Evolutionary conservation across 2,113 vertebrate species (phyloP).

Genomic region (Saccopteryx leptura): DNA sequence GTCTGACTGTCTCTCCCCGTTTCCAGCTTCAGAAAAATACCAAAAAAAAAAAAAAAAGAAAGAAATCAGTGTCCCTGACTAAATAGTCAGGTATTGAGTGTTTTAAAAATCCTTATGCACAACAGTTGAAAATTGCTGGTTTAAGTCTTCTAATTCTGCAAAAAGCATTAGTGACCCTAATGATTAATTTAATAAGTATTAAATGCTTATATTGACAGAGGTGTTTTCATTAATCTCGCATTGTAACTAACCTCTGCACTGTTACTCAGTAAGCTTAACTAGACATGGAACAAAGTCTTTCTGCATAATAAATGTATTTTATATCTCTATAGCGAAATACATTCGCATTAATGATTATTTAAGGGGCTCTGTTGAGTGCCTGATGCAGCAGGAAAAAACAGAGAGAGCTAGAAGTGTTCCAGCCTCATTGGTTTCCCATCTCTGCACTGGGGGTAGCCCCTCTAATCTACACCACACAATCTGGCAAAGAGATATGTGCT

Average conservation of each 20-base stretch:
- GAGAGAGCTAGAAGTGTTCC: not conserved
- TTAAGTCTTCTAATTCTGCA: not conserved
- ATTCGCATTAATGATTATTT: slow-evolving; percentile 64
- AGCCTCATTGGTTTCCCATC: not conserved
- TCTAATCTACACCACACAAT: slow-evolving; percentile 9
- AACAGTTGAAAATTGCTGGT: not conserved
- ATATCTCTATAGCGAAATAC: slow-evolving; percentile 60
- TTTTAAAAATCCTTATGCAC: not conserved
- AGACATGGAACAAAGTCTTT: slow-evolving; percentile 40
- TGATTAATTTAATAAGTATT: not conserved
- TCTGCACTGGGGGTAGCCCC: not conserved
- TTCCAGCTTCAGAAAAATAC: too few relatives aligned
- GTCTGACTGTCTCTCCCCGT: too few relatives aligned
- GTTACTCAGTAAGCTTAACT: slow-evolving; percentile 39
- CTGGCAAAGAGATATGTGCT: not conserved
- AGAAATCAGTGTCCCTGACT: not conserved
- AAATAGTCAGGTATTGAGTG: not conserved
- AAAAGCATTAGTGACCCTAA: not conserved
- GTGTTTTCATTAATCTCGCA: slow-evolving; percentile 44
- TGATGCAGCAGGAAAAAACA: slow-evolving; percentile 53
- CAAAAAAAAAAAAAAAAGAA: too few relatives aligned
- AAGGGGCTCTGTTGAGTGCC: slow-evolving; percentile 55
- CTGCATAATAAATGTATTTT: slow-evolving; percentile 54
- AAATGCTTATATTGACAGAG: not conserved
- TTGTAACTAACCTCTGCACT: slow-evolving; percentile 44